Evolutionary conservation across 1,140 invertebrate genomes (phyloP).

Genomic region (Heterodera carotae): DNA sequence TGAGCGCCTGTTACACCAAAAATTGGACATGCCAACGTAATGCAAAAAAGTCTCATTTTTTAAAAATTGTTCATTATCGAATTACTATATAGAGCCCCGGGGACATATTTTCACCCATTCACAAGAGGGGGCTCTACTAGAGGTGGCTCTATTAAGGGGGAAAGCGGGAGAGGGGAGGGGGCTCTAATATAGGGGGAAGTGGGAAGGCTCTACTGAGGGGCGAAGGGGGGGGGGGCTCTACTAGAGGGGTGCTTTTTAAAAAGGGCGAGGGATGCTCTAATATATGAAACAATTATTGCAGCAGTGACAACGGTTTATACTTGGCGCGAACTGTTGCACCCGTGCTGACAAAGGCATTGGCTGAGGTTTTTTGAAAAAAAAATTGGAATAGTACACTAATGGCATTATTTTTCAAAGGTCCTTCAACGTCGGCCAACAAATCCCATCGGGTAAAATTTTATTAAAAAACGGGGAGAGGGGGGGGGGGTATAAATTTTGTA

Average conservation of each 20-base stretch:
- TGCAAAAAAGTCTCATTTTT: too few species aligned
- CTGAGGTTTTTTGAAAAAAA: constrained; percentile 48
- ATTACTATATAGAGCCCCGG: too few species aligned
- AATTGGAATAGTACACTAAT: constrained; percentile 9
- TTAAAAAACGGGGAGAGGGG: too few species aligned
- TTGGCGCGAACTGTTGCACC: constrained; percentile 64
- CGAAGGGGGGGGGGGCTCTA: too few species aligned
- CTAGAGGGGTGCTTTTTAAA: too few species aligned
- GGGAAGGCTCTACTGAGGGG: too few species aligned
- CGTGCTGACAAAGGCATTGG: constrained; percentile 63
- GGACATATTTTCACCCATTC: too few species aligned
- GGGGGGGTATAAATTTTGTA: too few species aligned
- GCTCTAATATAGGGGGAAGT: too few species aligned
- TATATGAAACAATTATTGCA: constrained; percentile 4
- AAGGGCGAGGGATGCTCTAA: background rate
- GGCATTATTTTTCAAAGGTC: constrained; percentile 18
- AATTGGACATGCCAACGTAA: constrained; percentile 61
- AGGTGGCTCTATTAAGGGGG: too few species aligned
- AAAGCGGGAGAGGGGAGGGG: too few species aligned
- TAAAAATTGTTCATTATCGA: background rate
- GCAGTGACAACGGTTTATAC: constrained; percentile 62
- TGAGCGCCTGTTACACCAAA: constrained; percentile 56
- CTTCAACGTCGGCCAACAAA: constrained; percentile 58
- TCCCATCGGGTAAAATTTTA: constrained; percentile 58
- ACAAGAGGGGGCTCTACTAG: too few species aligned